Evolutionary conservation across 1,140 invertebrate species (phyloP).

Genomic region (Ericerus pela): DNA sequence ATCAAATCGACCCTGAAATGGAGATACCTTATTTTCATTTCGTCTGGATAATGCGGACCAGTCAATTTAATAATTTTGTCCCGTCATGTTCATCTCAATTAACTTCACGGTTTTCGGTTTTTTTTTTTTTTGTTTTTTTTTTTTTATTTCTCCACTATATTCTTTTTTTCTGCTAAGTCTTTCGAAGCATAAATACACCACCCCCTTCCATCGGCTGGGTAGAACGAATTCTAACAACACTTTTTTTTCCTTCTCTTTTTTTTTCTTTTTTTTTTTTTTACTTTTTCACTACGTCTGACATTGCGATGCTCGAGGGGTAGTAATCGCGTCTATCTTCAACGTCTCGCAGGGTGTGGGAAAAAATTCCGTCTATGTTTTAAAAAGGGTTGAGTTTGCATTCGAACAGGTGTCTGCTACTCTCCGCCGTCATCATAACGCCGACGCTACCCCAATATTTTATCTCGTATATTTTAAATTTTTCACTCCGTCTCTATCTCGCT

Average conservation of each 20-base stretch:
- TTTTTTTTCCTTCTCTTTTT: too few relatives aligned
- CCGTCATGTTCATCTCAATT: conserved; percentile 8
- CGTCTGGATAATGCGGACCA: not conserved
- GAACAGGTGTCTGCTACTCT: conserved; percentile 7
- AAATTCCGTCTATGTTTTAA: conserved; percentile 1
- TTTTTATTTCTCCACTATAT: too few relatives aligned
- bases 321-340: conserved; percentile 11
- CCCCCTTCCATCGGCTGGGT: too few relatives aligned
- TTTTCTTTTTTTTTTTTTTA: too few relatives aligned
- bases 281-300: conserved; percentile 7
- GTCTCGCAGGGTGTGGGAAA: conserved; percentile 10
- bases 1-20: conserved; percentile 4
- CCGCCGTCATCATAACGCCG: not conserved
- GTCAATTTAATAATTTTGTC: conserved; percentile 10
- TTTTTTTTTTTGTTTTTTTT: too few relatives aligned
- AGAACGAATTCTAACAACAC: conserved; percentile 12
- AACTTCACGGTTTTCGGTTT: conserved; percentile 9
- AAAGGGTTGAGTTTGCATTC: conserved; percentile 12
- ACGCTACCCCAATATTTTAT: conserved; percentile 8
- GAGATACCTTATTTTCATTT: not conserved
- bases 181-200: conserved; percentile 1
- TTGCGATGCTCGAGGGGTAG: conserved; percentile 3
- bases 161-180: not conserved
- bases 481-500: too few relatives aligned
- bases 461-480: conserved; percentile 4